Base-by-base conservation (phyloP, 2,113 vertebrate species). In the Salvelinus alpinus region DNA sequence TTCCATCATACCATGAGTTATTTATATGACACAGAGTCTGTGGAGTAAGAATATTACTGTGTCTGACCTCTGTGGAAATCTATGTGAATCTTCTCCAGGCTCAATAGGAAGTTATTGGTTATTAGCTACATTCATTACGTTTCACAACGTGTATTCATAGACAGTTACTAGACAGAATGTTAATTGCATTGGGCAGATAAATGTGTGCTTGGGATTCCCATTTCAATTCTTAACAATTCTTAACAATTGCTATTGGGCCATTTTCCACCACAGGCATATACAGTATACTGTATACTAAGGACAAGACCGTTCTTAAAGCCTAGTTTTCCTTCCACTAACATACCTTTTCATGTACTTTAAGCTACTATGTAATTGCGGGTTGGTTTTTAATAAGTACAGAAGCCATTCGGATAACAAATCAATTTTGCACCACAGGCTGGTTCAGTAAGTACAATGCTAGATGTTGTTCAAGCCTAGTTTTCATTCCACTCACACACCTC, bases 1-100 rank as follows among this genome's bases (percentile, higher is more conserved):
- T 1, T 80, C 64, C 34, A 24, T 83, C 64, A 34, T 25, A 80
- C 77, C 74, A 66, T 54, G 76, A 80, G 77, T 83, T 80, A 80
- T 85, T 84, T 62, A 22, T 22, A 51, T 72, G 71, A 84, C 84
- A 84, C 64, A 64, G 82, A 78, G 82, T 25, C 78, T 72, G n/a
- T 71, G 62, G 74, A 77, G 22, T 62, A 81, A 85, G 75, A 80
- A 83, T 76, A 48, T 71, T 62, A 74, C 82, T 72, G 24, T 48
- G 25, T 76, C 57, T 88, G 81, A 80, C 85, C 78, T 83, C 76
- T 73, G 31, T 73, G 31, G 20, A 54, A 54, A 54, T 62, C 59
- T 62, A 62, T 62, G 59, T 2, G 18, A 62, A 62, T 62, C n/a
- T 62, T 14, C 59, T 62, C n/a, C 59, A 60, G 48, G 16, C 59